Percentiles rank a stretch among this genome's conserved stretches.
These are phyloP conservation scores for Eurypyga helias DNA, from an alignment of 2,113 vertebrate genomes.

Conservation along the genomic window DNA sequence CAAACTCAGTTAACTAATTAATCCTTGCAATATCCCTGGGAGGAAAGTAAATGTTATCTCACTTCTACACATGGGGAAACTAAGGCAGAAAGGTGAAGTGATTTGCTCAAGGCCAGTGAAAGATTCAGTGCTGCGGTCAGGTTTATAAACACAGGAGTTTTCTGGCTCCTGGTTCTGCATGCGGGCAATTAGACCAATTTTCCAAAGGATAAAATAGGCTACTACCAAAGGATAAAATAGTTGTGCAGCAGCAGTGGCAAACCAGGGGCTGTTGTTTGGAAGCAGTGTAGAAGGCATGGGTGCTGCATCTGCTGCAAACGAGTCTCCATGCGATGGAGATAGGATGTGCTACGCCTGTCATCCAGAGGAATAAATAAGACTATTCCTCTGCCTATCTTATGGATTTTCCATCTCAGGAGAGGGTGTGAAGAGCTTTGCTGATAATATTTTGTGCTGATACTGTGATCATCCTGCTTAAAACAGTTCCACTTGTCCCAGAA, in stretches of 20 bases:
- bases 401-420: neutral
- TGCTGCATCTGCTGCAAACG: neutral
- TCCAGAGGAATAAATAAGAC: neutral
- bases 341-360: neutral
- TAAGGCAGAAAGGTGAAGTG: slow-evolving; percentile 43
- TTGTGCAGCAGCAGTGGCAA: neutral
- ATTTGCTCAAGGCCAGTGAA: slow-evolving; percentile 2
- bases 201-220: neutral
- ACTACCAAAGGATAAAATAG: neutral
- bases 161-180: neutral
- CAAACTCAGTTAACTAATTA: slow-evolving; percentile 42
- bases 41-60: slow-evolving; percentile 40
- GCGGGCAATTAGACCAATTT: neutral
- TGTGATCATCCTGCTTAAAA: neutral
- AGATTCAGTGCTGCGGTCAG: slow-evolving; percentile 2
- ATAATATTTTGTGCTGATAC: neutral
- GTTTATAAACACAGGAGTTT: neutral
- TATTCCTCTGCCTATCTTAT: neutral
- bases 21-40: slow-evolving; percentile 26
- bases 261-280: neutral
- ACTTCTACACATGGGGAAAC: slow-evolving; percentile 17
- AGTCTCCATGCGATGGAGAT: neutral
- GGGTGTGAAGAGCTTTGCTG: neutral
- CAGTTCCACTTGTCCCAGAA: neutral
- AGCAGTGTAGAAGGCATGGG: neutral